Percentiles rank a stretch among this genome's conserved stretches.
Evolutionary conservation across 2,113 vertebrate species (phyloP).

Genomic region (Microtus montanus): DNA sequence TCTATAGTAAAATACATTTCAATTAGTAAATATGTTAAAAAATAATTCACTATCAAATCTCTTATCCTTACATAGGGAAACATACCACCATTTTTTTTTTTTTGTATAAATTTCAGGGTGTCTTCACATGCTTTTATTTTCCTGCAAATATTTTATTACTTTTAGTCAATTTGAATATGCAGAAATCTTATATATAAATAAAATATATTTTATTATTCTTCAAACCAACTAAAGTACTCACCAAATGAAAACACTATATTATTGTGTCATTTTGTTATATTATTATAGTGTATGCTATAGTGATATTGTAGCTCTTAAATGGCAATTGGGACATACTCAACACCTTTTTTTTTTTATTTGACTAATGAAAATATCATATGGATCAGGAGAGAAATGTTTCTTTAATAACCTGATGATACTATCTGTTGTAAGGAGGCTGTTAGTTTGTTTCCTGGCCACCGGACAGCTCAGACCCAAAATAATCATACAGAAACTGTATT

Average conservation of each 20-base stretch:
- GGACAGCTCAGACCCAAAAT: no score
- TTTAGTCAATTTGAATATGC: background rate
- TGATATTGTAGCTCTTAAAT: background rate
- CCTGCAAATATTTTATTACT: background rate
- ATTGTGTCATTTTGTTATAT: background rate
- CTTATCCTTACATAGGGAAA: background rate
- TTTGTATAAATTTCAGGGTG: conserved; percentile 2
- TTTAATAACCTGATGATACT: background rate
- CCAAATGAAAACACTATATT: background rate
- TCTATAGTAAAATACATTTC: background rate
- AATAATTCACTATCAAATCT: background rate
- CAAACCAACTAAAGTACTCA: background rate
- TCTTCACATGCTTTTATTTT: background rate
- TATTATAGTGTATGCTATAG: background rate
- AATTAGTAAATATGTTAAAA: background rate
- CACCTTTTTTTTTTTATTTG: background rate
- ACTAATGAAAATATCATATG: background rate
- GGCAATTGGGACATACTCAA: background rate
- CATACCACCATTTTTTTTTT: background rate
- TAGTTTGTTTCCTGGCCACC: no score
- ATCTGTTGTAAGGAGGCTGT: no score
- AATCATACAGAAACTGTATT: no score
- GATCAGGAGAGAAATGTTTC: background rate
- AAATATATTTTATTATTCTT: background rate
- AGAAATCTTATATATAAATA: background rate